These are phyloP conservation scores for Euwallacea similis DNA, from an alignment of 1,140 invertebrate species.

Conservation along the genomic window DNA sequence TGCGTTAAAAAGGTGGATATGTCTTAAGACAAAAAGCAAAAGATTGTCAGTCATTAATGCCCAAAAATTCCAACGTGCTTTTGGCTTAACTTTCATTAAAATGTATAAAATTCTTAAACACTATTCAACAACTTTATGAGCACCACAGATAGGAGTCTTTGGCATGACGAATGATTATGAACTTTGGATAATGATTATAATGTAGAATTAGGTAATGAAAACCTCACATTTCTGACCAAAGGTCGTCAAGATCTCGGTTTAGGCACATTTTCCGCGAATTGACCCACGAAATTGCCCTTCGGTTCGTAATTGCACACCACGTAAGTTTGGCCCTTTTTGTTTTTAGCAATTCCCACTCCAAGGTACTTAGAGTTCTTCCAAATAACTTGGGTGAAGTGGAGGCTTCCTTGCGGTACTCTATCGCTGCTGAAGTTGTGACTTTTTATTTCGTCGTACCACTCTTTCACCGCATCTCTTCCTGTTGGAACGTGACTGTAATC, in stretches of 20 bases:
- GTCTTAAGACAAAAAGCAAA: no score
- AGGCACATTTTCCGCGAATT: constrained; percentile 70
- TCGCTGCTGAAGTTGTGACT: constrained; percentile 56
- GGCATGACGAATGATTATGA: constrained; percentile 29
- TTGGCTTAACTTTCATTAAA: no score
- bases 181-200: constrained; percentile 26
- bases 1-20: no score
- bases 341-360: constrained; percentile 74
- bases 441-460: constrained; percentile 71
- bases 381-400: constrained; percentile 63
- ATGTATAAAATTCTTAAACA: not conserved
- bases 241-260: constrained; percentile 41
- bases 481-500: constrained; percentile 66
- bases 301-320: constrained; percentile 82
- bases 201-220: constrained; percentile 36
- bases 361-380: constrained; percentile 72
- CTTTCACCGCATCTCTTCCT: constrained; percentile 65
- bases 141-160: constrained; percentile 34
- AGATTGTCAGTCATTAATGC: no score
- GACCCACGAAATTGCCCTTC: constrained; percentile 77
- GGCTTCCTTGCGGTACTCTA: constrained; percentile 60
- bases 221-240: constrained; percentile 28
- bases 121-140: constrained; percentile 12
- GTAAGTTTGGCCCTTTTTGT: constrained; percentile 59
- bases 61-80: no score